phyloP scores from a whole-genome alignment of 2,113 vertebrate species.

The Elachura formosa region DNA sequence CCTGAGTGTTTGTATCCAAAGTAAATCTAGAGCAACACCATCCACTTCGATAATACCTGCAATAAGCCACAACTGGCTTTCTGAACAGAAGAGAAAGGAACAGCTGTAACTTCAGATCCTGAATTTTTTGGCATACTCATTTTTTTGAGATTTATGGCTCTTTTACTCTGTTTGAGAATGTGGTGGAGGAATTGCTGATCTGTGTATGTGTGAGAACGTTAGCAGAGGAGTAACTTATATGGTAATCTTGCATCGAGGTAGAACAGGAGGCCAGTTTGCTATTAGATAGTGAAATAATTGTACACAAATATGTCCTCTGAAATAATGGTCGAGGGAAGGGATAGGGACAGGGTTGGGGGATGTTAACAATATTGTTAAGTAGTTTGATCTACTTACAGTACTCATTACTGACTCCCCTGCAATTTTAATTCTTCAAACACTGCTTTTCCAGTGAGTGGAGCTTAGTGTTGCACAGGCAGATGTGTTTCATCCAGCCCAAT shows the following conservation, averaged over 20 bases:
- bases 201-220: not conserved
- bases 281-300: not conserved
- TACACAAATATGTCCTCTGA: not conserved
- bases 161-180: not conserved
- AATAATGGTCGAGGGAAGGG: not conserved
- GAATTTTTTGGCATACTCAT: not conserved
- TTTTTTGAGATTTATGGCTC: not conserved
- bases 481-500: not conserved
- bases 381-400: not conserved
- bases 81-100: not conserved
- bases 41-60: not conserved
- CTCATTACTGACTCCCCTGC: not conserved
- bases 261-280: not conserved
- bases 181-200: not conserved
- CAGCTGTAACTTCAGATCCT: constrained; percentile 15
- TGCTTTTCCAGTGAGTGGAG: not conserved
- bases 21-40: not conserved
- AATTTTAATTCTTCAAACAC: not conserved
- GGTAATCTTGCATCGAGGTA: not conserved
- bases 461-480: not conserved
- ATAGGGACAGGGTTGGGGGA: not conserved
- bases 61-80: not conserved
- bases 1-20: not conserved
- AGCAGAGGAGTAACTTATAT: not conserved
- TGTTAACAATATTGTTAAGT: not conserved